These are phyloP conservation scores for Chrysina gloriosa DNA, from an alignment of 2,888 invertebrate genomes.

Conservation along the genomic window DNA sequence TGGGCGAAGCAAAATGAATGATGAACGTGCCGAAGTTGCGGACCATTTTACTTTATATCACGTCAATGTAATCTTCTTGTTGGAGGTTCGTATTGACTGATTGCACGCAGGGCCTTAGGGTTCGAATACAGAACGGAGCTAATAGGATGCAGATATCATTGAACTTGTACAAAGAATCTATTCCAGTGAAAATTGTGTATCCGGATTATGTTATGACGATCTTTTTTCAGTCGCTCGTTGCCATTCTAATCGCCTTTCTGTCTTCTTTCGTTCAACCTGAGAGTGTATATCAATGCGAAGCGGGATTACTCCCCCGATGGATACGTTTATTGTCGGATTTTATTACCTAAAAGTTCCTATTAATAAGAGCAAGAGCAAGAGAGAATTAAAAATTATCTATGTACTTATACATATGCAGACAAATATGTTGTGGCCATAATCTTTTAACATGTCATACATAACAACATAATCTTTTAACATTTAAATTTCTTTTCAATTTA, in stretches of 20 bases:
- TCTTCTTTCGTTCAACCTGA: slow-evolving; percentile 17
- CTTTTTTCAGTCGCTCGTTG: slow-evolving; percentile 33
- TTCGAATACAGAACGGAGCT: slow-evolving; percentile 49
- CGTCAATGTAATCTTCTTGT: slow-evolving; percentile 24
- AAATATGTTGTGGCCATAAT: too few species aligned
- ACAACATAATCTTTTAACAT: too few species aligned
- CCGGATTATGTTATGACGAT: slow-evolving; percentile 35
- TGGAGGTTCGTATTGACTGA: slow-evolving; percentile 42
- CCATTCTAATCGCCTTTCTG: slow-evolving; percentile 33
- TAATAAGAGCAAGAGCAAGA: too few species aligned
- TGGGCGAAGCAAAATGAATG: slow-evolving; percentile 56
- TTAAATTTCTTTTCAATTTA: too few species aligned
- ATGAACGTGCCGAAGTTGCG: slow-evolving; percentile 55
- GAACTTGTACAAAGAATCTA: slow-evolving; percentile 54
- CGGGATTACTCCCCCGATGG: background rate
- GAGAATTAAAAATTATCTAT: too few species aligned
- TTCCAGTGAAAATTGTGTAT: slow-evolving; percentile 46
- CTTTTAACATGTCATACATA: too few species aligned
- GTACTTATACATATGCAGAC: too few species aligned
- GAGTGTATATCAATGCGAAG: slow-evolving; percentile 2
- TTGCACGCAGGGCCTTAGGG: slow-evolving; percentile 51
- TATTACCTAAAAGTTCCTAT: background rate
- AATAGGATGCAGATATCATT: slow-evolving; percentile 53
- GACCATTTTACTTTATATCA: slow-evolving; percentile 41
- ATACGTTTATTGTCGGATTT: background rate